Percentiles rank a stretch among this genome's conserved stretches.
phyloP scores from a whole-genome alignment of 2,113 vertebrate genomes.

The Hydrolagus affinis region DNA sequence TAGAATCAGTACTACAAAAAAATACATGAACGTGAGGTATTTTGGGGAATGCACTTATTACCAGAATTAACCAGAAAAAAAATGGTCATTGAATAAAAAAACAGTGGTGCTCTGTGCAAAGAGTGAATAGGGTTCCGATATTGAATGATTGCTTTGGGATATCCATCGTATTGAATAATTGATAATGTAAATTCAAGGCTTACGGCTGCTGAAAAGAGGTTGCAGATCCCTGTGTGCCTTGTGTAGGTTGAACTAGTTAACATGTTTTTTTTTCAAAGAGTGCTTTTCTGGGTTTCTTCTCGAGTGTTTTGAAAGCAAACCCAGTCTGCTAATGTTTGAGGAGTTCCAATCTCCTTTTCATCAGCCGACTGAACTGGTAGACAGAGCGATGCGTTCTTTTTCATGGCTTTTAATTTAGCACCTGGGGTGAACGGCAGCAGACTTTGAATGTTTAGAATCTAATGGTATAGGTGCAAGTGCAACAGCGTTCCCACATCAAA shows the following conservation, averaged over 20 bases:
- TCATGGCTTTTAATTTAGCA: background rate
- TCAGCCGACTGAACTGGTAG: background rate
- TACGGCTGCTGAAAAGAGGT: conserved; percentile 21
- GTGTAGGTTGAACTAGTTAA: background rate
- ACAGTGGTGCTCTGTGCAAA: background rate
- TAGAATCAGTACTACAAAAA: no score
- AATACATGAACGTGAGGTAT: no score
- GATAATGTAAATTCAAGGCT: background rate
- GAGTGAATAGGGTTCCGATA: no score
- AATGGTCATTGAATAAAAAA: background rate
- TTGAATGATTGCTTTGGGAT: conserved; percentile 3
- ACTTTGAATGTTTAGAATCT: background rate
- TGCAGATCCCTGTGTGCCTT: background rate
- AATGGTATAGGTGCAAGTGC: background rate
- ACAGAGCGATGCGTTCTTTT: no score
- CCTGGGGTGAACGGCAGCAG: background rate
- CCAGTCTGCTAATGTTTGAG: background rate
- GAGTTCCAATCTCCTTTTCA: conserved; percentile 5
- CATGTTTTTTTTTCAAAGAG: background rate
- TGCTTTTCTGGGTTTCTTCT: background rate
- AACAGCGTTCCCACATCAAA: background rate
- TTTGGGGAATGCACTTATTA: background rate
- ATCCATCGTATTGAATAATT: conserved; percentile 21
- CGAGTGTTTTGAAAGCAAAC: background rate
- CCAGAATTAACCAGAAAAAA: background rate